These are phyloP conservation scores for Oryzias dopingdopingensis DNA, from an alignment of 2,797 vertebrate genomes.

Conservation along the genomic window DNA sequence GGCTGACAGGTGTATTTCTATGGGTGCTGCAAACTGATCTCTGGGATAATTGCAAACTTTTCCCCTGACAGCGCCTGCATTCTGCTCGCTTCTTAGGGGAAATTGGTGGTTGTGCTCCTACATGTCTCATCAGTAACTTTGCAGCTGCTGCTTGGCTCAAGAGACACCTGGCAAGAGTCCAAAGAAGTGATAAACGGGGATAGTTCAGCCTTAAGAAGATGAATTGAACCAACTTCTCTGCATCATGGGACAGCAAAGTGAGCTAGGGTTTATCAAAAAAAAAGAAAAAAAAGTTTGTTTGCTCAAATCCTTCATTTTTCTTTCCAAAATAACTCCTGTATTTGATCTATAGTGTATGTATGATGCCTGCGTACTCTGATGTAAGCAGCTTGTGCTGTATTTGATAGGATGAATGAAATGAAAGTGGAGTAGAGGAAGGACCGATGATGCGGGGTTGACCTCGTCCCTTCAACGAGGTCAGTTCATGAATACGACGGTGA, in stretches of 20 bases:
- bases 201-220: conserved; percentile 23
- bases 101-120: conserved; percentile 7
- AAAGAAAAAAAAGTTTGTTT: conserved; percentile 1
- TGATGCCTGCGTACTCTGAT: neutral
- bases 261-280: conserved; percentile 8
- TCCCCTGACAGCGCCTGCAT: neutral
- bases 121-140: conserved; percentile 29
- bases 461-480: conserved; percentile 37
- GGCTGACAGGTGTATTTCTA: conserved; percentile 1
- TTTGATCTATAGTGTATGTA: conserved; percentile 7
- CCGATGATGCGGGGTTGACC: conserved; percentile 2
- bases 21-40: neutral
- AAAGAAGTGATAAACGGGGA: conserved; percentile 9
- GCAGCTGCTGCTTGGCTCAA: conserved; percentile 15
- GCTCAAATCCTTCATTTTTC: no score
- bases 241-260: conserved; percentile 5
- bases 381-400: no score
- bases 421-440: neutral
- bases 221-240: conserved; percentile 14
- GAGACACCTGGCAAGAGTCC: conserved; percentile 22
- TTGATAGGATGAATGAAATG: no score
- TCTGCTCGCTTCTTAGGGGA: conserved; percentile 5
- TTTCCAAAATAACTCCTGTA: neutral
- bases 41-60: neutral
- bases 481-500: conserved; percentile 39